Evolutionary conservation across 2,888 invertebrate genomes (phyloP).

Genomic region (Pyrochroa serraticornis): DNA sequence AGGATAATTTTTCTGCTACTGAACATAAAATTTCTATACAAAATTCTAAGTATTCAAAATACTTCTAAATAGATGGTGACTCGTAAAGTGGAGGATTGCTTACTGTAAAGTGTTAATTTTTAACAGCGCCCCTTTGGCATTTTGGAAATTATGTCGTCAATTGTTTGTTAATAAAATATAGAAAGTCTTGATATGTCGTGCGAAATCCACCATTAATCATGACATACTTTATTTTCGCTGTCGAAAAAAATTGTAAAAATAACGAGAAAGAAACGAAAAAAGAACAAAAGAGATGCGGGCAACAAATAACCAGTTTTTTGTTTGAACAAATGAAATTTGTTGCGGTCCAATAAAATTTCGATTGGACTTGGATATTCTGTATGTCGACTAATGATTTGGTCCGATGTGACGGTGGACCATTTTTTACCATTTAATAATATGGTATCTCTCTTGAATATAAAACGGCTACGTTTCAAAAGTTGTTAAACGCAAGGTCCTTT

Average conservation of each 20-base stretch:
- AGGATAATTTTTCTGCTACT: too few species aligned
- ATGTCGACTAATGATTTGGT: not conserved
- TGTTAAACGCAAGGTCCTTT: slow-evolving; percentile 37
- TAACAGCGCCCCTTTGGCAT: too few species aligned
- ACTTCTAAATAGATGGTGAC: too few species aligned
- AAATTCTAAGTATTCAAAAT: too few species aligned
- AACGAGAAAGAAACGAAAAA: slow-evolving; percentile 38
- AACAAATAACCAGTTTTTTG: slow-evolving; percentile 40
- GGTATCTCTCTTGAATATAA: slow-evolving; percentile 44
- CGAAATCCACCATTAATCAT: slow-evolving; percentile 42
- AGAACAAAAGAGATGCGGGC: slow-evolving; percentile 38
- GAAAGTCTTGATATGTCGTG: slow-evolving; percentile 36
- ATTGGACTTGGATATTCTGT: not conserved
- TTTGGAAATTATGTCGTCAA: not conserved
- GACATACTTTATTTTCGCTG: slow-evolving; percentile 41
- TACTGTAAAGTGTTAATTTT: too few species aligned
- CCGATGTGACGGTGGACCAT: slow-evolving; percentile 41
- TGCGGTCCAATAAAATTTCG: slow-evolving; percentile 22
- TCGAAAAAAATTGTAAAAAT: too few species aligned
- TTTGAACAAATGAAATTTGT: slow-evolving; percentile 39
- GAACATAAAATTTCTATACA: too few species aligned
- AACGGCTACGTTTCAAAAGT: slow-evolving; percentile 45
- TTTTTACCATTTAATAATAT: slow-evolving; percentile 47
- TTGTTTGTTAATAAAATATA: slow-evolving; percentile 10
- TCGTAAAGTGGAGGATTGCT: too few species aligned